Evolutionary conservation across 2,888 invertebrate species (phyloP).

Genomic region (Tipula vernalis): DNA sequence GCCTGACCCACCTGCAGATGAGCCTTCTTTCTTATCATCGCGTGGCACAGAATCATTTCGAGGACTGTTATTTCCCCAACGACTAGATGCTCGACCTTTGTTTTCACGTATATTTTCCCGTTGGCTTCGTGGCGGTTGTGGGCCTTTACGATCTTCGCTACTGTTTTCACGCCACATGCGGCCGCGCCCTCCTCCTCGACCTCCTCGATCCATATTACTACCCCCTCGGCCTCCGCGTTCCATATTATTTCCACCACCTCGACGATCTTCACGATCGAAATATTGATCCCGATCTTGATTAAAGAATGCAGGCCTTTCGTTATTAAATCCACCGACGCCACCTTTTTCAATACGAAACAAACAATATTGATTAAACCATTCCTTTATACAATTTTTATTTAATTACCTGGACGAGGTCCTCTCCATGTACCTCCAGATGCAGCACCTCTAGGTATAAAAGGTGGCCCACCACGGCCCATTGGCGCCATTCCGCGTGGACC

Average conservation of each 20-base stretch:
- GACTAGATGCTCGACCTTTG: conserved; percentile 18
- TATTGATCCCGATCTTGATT: conserved; percentile 15
- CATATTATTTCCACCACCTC: conserved; percentile 12
- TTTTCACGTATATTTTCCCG: conserved; percentile 14
- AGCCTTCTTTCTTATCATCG: conserved; percentile 8
- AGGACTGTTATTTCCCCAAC: conserved; percentile 27
- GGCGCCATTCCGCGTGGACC: conserved; percentile 11
- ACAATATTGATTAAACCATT: background rate
- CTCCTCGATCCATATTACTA: background rate
- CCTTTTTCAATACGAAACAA: background rate
- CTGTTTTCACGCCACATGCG: conserved; percentile 5
- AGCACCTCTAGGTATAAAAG: conserved; percentile 19
- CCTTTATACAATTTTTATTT: background rate
- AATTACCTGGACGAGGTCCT: conserved; percentile 16
- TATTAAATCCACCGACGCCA: background rate
- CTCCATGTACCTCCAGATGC: conserved; percentile 20
- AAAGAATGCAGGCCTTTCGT: conserved; percentile 12
- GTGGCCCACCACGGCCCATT: conserved; percentile 17
- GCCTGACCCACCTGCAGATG: background rate
- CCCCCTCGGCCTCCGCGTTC: conserved; percentile 21
- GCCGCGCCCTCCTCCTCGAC: background rate
- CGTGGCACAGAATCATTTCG: background rate
- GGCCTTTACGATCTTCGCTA: background rate
- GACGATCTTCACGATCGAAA: conserved; percentile 11
- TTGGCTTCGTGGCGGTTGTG: background rate